Evolutionary conservation across 2,113 vertebrate genomes (phyloP), one percentile per base, ranked within the genome.

Genomic region (Meriones unguiculatus): DNA sequence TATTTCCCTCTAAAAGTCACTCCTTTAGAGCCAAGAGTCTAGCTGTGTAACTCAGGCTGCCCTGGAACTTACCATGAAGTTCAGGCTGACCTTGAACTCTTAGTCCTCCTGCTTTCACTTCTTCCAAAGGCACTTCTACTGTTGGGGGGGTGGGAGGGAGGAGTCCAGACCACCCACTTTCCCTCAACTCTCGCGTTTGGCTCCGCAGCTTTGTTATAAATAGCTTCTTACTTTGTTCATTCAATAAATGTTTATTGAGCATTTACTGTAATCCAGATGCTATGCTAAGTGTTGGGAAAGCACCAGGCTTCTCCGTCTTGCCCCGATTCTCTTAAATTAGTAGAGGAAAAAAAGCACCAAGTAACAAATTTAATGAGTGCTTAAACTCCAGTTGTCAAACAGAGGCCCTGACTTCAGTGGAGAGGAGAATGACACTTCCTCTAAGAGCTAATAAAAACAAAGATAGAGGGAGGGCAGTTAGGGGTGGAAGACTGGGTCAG

Each of bases 181-280:
- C 93, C 70, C 57, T 41, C 17, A 30, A 46, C 38, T 25, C 59
- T 46, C 70, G 22, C 22, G 38, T 57, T 25, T 50, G 50, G 65
- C 46, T 90, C 69, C n/a, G 62, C 22, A 46, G 52, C 77, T 65
- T 87, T 77, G 25, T 76, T 64, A 76, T 85, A 82, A 92, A 96
- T 2, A 90, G 70, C 46, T 69, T 25, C 38, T 76, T 52, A 38
- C n/a, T 50, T 72, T 20, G 1, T 46, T 78, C 94, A 73, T 46
- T 41, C 52, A 84, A 15, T 67, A 95, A 95, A 76, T 73, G 90
- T 38, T 88, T 84, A 93, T 1, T 65, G 70, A 95, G 90, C 59
- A 90, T 87, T 87, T 75, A 95, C 73, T 93, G 32, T 20, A 15
- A 7, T 38, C 25, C 93, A 89, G 75, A 82, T 35, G 35, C 69